These are phyloP conservation scores for Leucoptera coffeella DNA, from an alignment of 2,888 invertebrate species.

Conservation along the genomic window DNA sequence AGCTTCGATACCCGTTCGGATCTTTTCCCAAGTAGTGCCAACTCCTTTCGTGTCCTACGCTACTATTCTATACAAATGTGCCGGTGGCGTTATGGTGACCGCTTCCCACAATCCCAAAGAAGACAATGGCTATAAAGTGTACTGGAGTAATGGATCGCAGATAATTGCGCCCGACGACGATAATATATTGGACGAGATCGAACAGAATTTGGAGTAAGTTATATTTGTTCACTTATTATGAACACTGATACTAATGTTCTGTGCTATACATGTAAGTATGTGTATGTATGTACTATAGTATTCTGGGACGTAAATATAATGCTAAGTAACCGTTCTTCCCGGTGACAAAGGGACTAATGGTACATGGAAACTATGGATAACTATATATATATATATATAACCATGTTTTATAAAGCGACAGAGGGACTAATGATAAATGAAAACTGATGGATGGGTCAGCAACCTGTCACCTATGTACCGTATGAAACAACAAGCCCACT, in stretches of 20 bases:
- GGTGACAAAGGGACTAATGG: too few relatives aligned
- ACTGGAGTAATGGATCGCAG: conserved; percentile 93
- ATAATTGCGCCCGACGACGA: conserved; percentile 90
- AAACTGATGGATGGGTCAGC: too few relatives aligned
- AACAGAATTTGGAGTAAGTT: conserved; percentile 61
- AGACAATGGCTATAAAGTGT: conserved; percentile 97
- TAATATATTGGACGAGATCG: conserved; percentile 73
- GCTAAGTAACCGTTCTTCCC: too few relatives aligned
- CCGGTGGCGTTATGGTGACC: conserved; percentile 89
- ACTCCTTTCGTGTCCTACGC: conserved; percentile 93
- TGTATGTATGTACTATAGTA: too few relatives aligned
- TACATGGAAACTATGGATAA: too few relatives aligned
- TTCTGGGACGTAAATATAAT: too few relatives aligned
- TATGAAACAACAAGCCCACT: too few relatives aligned
- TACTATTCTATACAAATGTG: conserved; percentile 64
- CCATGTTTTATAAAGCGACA: too few relatives aligned
- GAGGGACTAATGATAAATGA: too few relatives aligned
- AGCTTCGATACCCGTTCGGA: conserved; percentile 68
- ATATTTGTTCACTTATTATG: neutral
- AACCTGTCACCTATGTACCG: too few relatives aligned
- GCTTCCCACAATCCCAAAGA: conserved; percentile 95
- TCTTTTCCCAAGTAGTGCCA: conserved; percentile 76
- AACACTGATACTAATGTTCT: neutral
- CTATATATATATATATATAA: too few relatives aligned
- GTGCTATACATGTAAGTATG: neutral